phyloP scores from a whole-genome alignment of 1,140 invertebrate genomes.

The Drosophila kanapiae region DNA sequence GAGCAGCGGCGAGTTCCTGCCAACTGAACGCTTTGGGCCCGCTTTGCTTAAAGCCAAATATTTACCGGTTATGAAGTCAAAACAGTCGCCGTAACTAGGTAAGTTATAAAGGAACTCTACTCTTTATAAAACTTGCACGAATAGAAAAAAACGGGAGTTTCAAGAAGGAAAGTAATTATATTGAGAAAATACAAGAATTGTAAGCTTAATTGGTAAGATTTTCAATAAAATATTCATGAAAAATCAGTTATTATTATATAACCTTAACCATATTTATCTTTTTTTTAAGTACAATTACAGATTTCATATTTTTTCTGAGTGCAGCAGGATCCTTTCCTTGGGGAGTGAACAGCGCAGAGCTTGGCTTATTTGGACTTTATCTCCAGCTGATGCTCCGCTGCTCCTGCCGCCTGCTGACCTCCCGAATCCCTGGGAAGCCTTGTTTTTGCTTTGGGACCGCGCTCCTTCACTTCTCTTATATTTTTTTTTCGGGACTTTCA shows the following conservation, averaged over 20 bases:
- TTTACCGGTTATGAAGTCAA: conserved; percentile 44
- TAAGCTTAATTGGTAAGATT: no score
- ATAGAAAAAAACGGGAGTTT: rapidly evolving
- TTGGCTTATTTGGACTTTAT: conserved; percentile 27
- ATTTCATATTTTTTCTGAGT: conserved; percentile 2
- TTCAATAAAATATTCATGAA: not conserved
- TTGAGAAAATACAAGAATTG: no score
- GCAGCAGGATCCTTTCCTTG: conserved; percentile 10
- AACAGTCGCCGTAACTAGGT: not conserved
- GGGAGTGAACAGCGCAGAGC: not conserved
- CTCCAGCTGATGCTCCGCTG: conserved; percentile 21
- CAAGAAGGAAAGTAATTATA: no score
- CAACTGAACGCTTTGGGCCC: conserved; percentile 43
- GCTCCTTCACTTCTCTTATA: conserved; percentile 15
- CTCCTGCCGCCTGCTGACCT: not conserved
- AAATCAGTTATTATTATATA: not conserved
- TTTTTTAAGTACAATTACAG: no score
- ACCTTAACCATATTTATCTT: no score
- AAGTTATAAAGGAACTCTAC: not conserved
- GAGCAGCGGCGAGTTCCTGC: conserved; percentile 46
- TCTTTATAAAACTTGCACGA: not conserved
- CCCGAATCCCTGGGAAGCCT: conserved; percentile 20
- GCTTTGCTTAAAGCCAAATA: conserved; percentile 66
- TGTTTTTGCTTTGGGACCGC: conserved; percentile 16
- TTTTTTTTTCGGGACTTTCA: conserved; percentile 58